Evolutionary conservation across 2,888 invertebrate species (phyloP), one percentile per base, ranked within the genome.

Genomic region (Limnephilus rhombicus): DNA sequence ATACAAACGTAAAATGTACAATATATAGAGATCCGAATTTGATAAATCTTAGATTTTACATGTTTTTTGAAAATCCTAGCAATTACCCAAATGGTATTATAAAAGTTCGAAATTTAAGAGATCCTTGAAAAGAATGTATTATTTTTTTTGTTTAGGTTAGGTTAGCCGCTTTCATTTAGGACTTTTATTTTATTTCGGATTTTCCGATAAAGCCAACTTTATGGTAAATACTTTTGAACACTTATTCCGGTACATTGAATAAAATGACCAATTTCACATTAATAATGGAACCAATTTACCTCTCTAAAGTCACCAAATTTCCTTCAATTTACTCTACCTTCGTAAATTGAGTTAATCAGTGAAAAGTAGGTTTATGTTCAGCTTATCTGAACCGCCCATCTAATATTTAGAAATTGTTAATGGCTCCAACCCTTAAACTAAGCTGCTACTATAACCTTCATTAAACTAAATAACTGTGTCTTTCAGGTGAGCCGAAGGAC

Each of bases 391-490:
- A 83, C 37, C 37, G 37, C 37, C 37, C 24, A 37, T 83, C 83
- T 37, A 37, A 37, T 83, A 83, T 34, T 83, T 83, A 83, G 83
- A 83, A 18, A 41, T 83, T 83, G 83, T 83, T 37, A 83, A 83
- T 83, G 83, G 34, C 37, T 41, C 83, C 31, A 83, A 83, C 83
- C 37, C 83, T 86, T 86, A 86, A 41, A 86, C 86, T 45, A 45
- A 86, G 45, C 86, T 86, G 45, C 45, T 86, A 83, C 86, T 45
- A 7, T 86, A 86, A 86, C 86, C 86, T 86, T 86, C 86, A 86
- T 86, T 86, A 86, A 45, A 86, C 86, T 86, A 45, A 86, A 86
- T 86, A 86, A 86, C 86, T 86, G 86, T 37, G 37, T 83, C 83
- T 83, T 83, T 83, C 83, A 83, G 83, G 83, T 83, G 83, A 41